Percentiles rank a stretch among this genome's conserved stretches.
Conservation (phyloP, 1,140 invertebrate species). For the Drosophila kikkawai region DNA sequence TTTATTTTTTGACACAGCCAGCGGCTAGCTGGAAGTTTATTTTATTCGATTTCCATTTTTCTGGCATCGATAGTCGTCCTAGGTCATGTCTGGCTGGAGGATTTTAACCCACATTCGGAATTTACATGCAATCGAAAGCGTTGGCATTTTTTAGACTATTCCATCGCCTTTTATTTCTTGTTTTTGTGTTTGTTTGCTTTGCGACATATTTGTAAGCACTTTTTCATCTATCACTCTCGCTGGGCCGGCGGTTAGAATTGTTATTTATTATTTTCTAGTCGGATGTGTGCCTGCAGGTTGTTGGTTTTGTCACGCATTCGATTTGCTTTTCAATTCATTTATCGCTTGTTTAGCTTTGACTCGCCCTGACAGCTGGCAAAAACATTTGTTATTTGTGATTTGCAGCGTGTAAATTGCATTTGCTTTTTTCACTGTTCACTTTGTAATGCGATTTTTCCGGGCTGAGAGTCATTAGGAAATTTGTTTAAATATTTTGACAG, state of each 20-base stretch:
- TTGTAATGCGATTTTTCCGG: conserved; percentile 40
- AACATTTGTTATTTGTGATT: conserved; percentile 53
- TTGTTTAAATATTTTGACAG: conserved; percentile 67
- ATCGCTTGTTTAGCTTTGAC: conserved; percentile 51
- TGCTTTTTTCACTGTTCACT: conserved; percentile 3
- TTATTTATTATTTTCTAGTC: conserved; percentile 57
- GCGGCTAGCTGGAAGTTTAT: conserved; percentile 33
- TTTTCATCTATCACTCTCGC: conserved; percentile 58
- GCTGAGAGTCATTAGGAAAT: conserved; percentile 49
- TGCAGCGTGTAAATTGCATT: conserved; percentile 26
- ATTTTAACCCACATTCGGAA: conserved; percentile 68
- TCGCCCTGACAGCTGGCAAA: conserved; percentile 52
- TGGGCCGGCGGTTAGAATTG: conserved; percentile 60
- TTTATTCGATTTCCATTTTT: conserved; percentile 53
- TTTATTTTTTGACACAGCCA: conserved; percentile 58
- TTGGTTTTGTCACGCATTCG: conserved; percentile 51
- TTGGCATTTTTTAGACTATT: conserved; percentile 43
- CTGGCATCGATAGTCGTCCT: conserved; percentile 51
- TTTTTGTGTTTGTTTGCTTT: conserved; percentile 18
- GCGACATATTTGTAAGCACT: conserved; percentile 19
- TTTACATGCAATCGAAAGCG: conserved; percentile 71
- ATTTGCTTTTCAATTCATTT: conserved; percentile 50
- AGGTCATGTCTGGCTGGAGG: conserved; percentile 68
- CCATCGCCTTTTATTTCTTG: neutral
- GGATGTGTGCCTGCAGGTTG: conserved; percentile 1